Conservation (phyloP, 2,888 invertebrate genomes). For the Ophion slaviceki region DNA sequence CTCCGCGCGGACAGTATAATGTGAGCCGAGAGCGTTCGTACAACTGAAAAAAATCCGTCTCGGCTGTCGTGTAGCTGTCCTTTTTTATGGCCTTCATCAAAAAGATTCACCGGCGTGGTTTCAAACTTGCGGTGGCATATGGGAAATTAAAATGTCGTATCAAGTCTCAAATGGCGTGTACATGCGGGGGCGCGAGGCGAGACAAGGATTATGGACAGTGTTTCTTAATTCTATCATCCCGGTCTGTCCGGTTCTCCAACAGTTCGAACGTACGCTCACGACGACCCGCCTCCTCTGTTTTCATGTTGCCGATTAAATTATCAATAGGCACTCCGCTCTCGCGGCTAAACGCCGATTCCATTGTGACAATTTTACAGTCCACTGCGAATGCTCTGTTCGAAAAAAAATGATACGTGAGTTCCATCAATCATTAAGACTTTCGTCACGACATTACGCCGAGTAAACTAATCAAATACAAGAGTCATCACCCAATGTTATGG, state of each 20-base stretch:
- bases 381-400: not conserved
- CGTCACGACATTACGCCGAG: too few species aligned
- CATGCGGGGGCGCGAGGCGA: constrained; percentile 22
- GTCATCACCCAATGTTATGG: too few species aligned
- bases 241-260: constrained; percentile 1
- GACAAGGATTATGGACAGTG: constrained; percentile 59
- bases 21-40: constrained; percentile 11
- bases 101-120: constrained; percentile 75
- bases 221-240: constrained; percentile 52
- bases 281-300: constrained; percentile 39
- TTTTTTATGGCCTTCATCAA: constrained; percentile 74
- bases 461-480: too few species aligned
- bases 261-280: constrained; percentile 1
- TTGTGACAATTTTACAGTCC: not conserved
- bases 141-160: constrained; percentile 72
- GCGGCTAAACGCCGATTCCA: constrained; percentile 5
- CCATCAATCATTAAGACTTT: too few species aligned
- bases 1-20: constrained; percentile 56
- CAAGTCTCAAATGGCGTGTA: constrained; percentile 52
- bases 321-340: constrained; percentile 2
- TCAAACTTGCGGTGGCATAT: constrained; percentile 60
- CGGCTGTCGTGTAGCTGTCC: constrained; percentile 30
- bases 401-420: too few species aligned
- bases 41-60: constrained; percentile 5
- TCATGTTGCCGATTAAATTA: constrained; percentile 19